Percentiles rank a stretch among this genome's conserved stretches.
phyloP scores from a whole-genome alignment of 2,888 invertebrate genomes.

The Epinotia demarniana region DNA sequence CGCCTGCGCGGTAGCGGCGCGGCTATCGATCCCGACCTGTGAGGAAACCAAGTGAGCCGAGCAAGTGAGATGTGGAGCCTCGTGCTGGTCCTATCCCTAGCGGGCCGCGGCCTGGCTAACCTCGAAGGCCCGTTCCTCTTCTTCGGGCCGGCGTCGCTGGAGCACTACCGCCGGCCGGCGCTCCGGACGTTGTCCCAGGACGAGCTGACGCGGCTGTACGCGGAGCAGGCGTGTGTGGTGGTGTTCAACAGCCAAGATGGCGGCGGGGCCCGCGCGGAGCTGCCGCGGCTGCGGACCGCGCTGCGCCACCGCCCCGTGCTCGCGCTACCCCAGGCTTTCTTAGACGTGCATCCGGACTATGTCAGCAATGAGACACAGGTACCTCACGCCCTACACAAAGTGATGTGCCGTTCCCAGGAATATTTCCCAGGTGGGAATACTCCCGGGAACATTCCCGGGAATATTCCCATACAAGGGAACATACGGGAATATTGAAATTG shows the following conservation, averaged over 20 bases:
- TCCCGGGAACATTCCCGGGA: too few relatives aligned
- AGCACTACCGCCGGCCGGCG: slow-evolving; percentile 78
- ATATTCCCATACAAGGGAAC: too few relatives aligned
- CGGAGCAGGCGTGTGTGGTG: slow-evolving; percentile 83
- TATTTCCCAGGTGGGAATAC: too few relatives aligned
- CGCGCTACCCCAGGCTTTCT: slow-evolving; percentile 83
- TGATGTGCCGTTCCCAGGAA: too few relatives aligned
- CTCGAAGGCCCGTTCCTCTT: slow-evolving; percentile 86
- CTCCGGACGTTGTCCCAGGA: slow-evolving; percentile 82
- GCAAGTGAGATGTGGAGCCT: slow-evolving; percentile 9
- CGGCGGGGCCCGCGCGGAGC: slow-evolving; percentile 73
- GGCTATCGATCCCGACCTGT: slow-evolving; percentile 29
- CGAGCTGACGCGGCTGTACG: slow-evolving; percentile 84
- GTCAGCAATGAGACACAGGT: slow-evolving; percentile 86
- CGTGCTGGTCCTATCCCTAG: slow-evolving; percentile 5
- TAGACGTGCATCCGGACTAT: slow-evolving; percentile 85
- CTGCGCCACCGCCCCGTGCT: slow-evolving; percentile 79
- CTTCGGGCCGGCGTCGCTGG: slow-evolving; percentile 83
- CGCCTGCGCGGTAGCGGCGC: slow-evolving; percentile 28
- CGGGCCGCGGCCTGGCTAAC: slow-evolving; percentile 63
- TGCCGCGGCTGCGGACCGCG: slow-evolving; percentile 84
- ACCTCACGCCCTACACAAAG: slow-evolving; percentile 38
- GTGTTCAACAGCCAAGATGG: slow-evolving; percentile 85
- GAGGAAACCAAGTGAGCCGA: background rate
- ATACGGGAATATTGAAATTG: too few relatives aligned